Evolutionary conservation across 2,797 vertebrate species (phyloP).

Genomic region (Syngnathus rostellatus): DNA sequence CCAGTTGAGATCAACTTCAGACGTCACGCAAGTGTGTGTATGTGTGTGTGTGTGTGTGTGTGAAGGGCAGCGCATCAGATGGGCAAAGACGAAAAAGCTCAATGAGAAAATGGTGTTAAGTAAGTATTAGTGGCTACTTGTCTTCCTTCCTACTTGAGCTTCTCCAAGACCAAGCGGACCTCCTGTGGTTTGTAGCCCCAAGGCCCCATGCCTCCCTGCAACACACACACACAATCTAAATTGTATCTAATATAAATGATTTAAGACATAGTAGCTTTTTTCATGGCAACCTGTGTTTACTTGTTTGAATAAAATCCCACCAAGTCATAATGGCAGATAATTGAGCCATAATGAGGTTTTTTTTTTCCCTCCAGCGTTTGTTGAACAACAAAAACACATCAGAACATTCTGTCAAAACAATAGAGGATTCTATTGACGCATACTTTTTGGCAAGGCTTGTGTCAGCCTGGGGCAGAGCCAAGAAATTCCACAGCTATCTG

Average conservation of each 20-base stretch:
- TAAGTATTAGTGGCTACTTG: conserved; percentile 14
- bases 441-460: neutral
- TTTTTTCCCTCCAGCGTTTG: too few relatives aligned
- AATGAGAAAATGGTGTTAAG: neutral
- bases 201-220: conserved; percentile 78
- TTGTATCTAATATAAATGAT: too few relatives aligned
- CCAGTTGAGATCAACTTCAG: conserved; percentile 11
- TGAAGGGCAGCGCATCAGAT: neutral
- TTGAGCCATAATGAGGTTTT: too few relatives aligned
- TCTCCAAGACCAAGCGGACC: conserved; percentile 76
- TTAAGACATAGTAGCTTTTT: too few relatives aligned
- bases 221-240: conserved; percentile 5
- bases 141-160: conserved; percentile 55
- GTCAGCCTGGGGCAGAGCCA: conserved; percentile 11
- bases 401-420: neutral
- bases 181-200: conserved; percentile 78
- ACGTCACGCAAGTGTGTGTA: neutral
- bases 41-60: neutral
- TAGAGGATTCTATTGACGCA: neutral
- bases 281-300: too few relatives aligned
- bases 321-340: too few relatives aligned
- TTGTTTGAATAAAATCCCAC: too few relatives aligned
- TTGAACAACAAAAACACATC: too few relatives aligned
- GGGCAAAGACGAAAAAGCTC: neutral
- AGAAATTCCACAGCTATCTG: conserved; percentile 4